These are phyloP conservation scores for Fragum whitleyi DNA, from an alignment of 2,888 invertebrate species.

Conservation along the genomic window DNA sequence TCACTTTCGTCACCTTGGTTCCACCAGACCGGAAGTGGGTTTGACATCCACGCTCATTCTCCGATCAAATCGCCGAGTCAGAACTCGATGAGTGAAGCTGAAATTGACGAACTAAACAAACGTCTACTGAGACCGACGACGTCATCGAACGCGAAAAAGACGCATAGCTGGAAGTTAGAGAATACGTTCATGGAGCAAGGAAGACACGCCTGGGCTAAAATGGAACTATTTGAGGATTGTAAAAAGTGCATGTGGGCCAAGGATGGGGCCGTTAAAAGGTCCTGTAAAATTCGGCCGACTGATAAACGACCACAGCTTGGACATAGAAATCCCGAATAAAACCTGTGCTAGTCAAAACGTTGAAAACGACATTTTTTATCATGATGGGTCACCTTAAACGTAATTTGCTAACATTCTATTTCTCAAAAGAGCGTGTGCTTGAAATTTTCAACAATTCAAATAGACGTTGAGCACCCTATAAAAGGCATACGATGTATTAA, in stretches of 20 bases:
- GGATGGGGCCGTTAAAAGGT: slow-evolving; percentile 66
- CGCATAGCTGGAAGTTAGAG: slow-evolving; percentile 74
- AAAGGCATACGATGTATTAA: no score
- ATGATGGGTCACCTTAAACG: background rate
- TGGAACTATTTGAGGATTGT: slow-evolving; percentile 79
- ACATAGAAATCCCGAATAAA: slow-evolving; percentile 14
- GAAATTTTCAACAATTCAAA: no score
- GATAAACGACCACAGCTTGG: slow-evolving; percentile 28
- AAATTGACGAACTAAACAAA: slow-evolving; percentile 71
- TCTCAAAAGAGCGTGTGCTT: background rate
- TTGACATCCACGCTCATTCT: slow-evolving; percentile 57
- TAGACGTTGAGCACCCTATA: no score
- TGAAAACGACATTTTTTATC: no score
- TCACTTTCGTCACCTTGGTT: slow-evolving; percentile 76
- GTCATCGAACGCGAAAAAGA: slow-evolving; percentile 70
- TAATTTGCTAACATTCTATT: background rate
- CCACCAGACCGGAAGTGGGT: slow-evolving; percentile 72
- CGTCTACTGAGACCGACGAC: slow-evolving; percentile 72
- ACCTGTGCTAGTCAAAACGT: background rate
- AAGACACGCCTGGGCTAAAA: slow-evolving; percentile 78
- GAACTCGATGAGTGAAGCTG: slow-evolving; percentile 69
- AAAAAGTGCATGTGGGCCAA: slow-evolving; percentile 79
- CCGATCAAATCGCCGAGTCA: slow-evolving; percentile 60
- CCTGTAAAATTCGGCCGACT: slow-evolving; percentile 74
- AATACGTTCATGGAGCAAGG: slow-evolving; percentile 75